Percentiles rank a stretch among this genome's conserved stretches.
Evolutionary conservation across 2,113 vertebrate genomes (phyloP).

Genomic region (Lepisosteus osseus): DNA sequence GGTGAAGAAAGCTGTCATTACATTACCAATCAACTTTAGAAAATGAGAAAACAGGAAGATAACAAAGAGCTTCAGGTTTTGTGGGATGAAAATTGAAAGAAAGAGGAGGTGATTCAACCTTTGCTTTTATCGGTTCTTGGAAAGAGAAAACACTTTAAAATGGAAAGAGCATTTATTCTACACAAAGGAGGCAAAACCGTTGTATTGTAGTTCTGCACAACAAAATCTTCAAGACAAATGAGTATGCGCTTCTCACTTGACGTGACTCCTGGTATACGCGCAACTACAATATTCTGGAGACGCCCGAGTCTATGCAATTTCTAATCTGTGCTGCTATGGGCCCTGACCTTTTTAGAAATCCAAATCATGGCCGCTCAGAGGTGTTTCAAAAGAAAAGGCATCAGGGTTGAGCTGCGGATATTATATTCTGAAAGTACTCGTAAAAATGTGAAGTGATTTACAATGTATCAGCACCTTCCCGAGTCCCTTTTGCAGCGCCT

Average conservation of each 20-base stretch:
- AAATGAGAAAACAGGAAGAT: no score
- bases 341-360: slow-evolving; percentile 27
- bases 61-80: no score
- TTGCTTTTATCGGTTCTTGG: no score
- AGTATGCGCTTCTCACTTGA: slow-evolving; percentile 31
- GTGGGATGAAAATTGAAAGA: no score
- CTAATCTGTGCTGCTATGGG: slow-evolving; percentile 61
- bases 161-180: no score
- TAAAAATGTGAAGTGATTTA: slow-evolving; percentile 61
- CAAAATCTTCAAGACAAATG: slow-evolving; percentile 51
- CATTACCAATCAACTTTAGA: no score
- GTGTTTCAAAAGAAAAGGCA: slow-evolving; percentile 50
- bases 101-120: no score
- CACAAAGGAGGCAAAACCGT: background rate
- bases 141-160: no score
- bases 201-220: slow-evolving; percentile 38
- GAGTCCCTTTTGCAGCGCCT: slow-evolving; percentile 48
- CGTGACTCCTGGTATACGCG: slow-evolving; percentile 19
- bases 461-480: slow-evolving; percentile 54
- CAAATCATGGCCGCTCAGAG: slow-evolving; percentile 4
- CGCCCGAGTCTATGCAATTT: slow-evolving; percentile 59
- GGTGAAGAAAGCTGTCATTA: no score
- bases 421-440: slow-evolving; percentile 62
- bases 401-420: slow-evolving; percentile 59
- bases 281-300: slow-evolving; percentile 33